These are phyloP conservation scores for Caradrina kadenii DNA, from an alignment of 2,888 invertebrate species.

Conservation along the genomic window DNA sequence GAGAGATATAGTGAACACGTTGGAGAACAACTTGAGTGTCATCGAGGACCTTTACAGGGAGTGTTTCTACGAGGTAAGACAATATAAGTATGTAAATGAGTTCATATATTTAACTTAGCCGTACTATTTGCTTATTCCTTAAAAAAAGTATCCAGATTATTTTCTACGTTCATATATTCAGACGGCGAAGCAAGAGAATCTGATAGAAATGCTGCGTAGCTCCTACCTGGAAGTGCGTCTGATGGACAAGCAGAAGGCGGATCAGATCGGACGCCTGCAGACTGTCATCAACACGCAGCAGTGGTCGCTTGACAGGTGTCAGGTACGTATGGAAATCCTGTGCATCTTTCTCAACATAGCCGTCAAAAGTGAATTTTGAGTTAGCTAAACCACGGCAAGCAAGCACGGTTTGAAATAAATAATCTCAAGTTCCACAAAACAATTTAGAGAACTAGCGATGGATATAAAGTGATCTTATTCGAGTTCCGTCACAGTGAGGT, in stretches of 20 bases:
- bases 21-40: slow-evolving; percentile 79
- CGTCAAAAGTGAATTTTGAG: too few relatives aligned
- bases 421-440: too few relatives aligned
- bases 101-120: too few relatives aligned
- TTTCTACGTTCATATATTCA: slow-evolving; percentile 16
- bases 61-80: slow-evolving; percentile 85
- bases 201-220: slow-evolving; percentile 81
- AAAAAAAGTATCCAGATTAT: neutral
- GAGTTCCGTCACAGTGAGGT: too few relatives aligned
- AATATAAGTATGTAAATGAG: too few relatives aligned
- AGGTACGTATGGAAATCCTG: slow-evolving; percentile 67
- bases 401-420: too few relatives aligned
- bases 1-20: slow-evolving; percentile 73
- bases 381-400: too few relatives aligned
- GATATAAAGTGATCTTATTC: too few relatives aligned
- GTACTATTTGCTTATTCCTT: too few relatives aligned
- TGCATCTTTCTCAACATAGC: neutral
- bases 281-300: slow-evolving; percentile 74
- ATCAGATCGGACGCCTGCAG: slow-evolving; percentile 74
- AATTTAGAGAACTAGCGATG: too few relatives aligned
- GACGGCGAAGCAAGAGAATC: slow-evolving; percentile 83
- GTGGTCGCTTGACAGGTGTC: slow-evolving; percentile 76
- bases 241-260: slow-evolving; percentile 75
- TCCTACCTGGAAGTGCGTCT: slow-evolving; percentile 78
- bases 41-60: slow-evolving; percentile 85